phyloP scores from a whole-genome alignment of 2,113 vertebrate genomes.

The Centropus unirufus region DNA sequence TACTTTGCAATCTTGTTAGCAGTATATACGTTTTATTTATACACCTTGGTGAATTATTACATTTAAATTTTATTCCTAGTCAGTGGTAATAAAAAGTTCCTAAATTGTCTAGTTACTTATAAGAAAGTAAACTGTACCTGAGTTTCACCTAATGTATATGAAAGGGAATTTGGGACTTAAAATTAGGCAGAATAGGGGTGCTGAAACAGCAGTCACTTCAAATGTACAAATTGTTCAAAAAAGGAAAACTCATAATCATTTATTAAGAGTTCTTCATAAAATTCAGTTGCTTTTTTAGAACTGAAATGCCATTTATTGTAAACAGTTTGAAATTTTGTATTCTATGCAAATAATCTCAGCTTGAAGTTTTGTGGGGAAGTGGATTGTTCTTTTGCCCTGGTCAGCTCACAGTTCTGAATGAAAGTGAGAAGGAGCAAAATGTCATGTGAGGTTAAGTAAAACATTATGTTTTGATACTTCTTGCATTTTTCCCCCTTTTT shows the following conservation, averaged over 20 bases:
- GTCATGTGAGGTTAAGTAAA: not conserved
- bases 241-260: not conserved
- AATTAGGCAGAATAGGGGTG: not conserved
- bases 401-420: not conserved
- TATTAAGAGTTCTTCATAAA: not conserved
- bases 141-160: not conserved
- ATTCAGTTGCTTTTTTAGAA: not conserved
- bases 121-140: not conserved
- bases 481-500: rapidly evolving
- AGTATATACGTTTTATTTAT: not conserved
- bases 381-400: not conserved
- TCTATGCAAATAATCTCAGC: not conserved
- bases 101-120: not conserved
- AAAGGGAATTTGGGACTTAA: not conserved
- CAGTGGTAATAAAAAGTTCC: not conserved
- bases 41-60: not conserved
- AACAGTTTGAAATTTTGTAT: not conserved
- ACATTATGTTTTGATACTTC: not conserved
- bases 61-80: not conserved
- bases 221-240: not conserved
- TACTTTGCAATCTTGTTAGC: not conserved
- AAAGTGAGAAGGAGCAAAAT: not conserved
- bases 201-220: not conserved
- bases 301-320: not conserved
- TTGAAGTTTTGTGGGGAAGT: not conserved